phyloP scores from a whole-genome alignment of 2,888 invertebrate species.

The Limenitis camilla region DNA sequence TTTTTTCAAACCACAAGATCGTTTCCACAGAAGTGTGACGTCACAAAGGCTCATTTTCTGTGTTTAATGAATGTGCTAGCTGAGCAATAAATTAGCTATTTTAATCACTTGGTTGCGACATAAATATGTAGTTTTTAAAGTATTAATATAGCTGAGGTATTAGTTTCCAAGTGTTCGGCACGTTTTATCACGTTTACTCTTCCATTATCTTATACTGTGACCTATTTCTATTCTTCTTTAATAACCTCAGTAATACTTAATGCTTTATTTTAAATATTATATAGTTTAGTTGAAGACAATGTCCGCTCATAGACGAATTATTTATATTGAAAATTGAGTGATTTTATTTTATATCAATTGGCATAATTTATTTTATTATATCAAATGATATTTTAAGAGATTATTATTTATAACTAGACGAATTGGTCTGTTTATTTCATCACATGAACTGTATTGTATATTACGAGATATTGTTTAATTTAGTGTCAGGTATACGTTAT shows the following conservation, averaged over 20 bases:
- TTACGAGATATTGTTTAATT: neutral
- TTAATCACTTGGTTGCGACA: no score
- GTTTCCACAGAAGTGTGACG: no score
- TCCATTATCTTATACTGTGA: neutral
- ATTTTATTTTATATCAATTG: slow-evolving; percentile 19
- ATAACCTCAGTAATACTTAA: slow-evolving; percentile 16
- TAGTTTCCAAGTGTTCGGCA: no score
- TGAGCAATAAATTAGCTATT: no score
- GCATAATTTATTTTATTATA: slow-evolving; percentile 36
- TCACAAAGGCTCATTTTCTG: no score
- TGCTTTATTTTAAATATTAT: slow-evolving; percentile 9
- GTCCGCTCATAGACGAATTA: slow-evolving; percentile 9
- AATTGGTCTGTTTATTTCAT: slow-evolving; percentile 41
- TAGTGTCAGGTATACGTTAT: slow-evolving; percentile 25
- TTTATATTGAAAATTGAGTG: slow-evolving; percentile 15
- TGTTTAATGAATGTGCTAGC: no score
- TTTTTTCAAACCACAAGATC: no score
- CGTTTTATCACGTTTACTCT: no score
- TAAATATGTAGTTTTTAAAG: no score
- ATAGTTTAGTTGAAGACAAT: neutral
- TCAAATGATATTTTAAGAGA: slow-evolving; percentile 39
- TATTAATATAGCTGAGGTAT: no score
- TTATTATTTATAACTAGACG: slow-evolving; percentile 30
- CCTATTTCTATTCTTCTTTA: neutral
- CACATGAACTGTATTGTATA: slow-evolving; percentile 29